phyloP scores from a whole-genome alignment of 2,888 invertebrate genomes.

The Smittia sp. region DNA sequence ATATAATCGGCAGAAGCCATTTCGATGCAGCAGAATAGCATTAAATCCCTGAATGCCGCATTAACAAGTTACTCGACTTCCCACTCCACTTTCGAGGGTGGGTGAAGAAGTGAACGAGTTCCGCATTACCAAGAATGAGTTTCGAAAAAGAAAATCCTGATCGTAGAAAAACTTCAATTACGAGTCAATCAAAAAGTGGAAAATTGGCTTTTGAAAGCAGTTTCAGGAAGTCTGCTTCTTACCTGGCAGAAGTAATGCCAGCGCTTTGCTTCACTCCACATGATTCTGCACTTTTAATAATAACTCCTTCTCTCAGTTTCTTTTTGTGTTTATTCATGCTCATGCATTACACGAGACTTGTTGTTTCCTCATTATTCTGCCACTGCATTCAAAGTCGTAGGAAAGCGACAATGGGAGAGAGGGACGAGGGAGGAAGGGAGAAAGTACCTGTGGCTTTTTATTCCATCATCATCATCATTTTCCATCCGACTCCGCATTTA shows the following conservation, averaged over 20 bases:
- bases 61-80: neutral
- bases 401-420: neutral
- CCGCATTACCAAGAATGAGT: neutral
- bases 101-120: neutral
- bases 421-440: neutral
- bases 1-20: neutral
- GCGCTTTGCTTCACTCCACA: conserved; percentile 1
- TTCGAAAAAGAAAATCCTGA: neutral
- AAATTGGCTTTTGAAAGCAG: conserved; percentile 14
- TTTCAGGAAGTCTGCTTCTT: neutral
- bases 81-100: too few species aligned
- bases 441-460: conserved; percentile 41
- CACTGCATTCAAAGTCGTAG: conserved; percentile 15
- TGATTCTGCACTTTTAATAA: conserved; percentile 22
- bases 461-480: conserved; percentile 39
- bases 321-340: conserved; percentile 24
- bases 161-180: neutral
- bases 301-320: neutral
- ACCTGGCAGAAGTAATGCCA: too few species aligned
- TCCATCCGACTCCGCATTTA: conserved; percentile 23
- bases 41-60: neutral
- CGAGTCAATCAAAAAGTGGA: neutral
- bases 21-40: neutral
- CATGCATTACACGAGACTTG: neutral
- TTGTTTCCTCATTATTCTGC: conserved; percentile 4